A percentile compares a stretch with the other conserved stretches of the same genome.
Evolutionary conservation across 2,888 invertebrate species (phyloP).

Genomic region (Conomelus anceps): DNA sequence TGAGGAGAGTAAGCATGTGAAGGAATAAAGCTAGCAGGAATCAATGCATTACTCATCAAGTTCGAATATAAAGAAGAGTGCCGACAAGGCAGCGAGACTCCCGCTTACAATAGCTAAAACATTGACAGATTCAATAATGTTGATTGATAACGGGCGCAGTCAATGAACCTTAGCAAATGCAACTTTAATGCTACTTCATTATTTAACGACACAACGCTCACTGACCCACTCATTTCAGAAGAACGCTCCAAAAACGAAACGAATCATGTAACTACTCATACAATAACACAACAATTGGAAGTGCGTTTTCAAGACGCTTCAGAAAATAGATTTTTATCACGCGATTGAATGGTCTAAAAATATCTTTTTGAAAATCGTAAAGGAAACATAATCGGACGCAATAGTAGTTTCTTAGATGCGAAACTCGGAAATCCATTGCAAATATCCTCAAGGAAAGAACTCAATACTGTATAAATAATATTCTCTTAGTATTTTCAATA

Average conservation of each 20-base stretch:
- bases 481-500: too few species aligned
- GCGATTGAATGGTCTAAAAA: too few species aligned
- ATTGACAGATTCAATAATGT: background rate
- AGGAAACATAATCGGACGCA: too few species aligned
- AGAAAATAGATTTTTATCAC: too few species aligned
- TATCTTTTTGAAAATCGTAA: too few species aligned
- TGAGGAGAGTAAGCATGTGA: background rate
- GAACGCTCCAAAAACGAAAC: background rate
- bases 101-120: background rate
- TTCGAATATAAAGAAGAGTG: background rate
- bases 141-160: background rate
- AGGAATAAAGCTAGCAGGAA: background rate
- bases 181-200: background rate
- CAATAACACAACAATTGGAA: too few species aligned
- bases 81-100: too few species aligned
- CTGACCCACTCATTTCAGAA: background rate
- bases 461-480: too few species aligned
- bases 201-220: background rate
- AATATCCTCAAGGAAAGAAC: too few species aligned
- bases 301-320: background rate
- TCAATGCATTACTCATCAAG: background rate
- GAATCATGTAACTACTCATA: background rate
- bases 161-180: background rate
- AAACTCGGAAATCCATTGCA: too few species aligned
- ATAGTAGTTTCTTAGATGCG: too few species aligned